Evolutionary conservation across 2,888 invertebrate genomes (phyloP), one percentile per base, ranked within the genome.

Genomic region (Pilophorus perplexus): DNA sequence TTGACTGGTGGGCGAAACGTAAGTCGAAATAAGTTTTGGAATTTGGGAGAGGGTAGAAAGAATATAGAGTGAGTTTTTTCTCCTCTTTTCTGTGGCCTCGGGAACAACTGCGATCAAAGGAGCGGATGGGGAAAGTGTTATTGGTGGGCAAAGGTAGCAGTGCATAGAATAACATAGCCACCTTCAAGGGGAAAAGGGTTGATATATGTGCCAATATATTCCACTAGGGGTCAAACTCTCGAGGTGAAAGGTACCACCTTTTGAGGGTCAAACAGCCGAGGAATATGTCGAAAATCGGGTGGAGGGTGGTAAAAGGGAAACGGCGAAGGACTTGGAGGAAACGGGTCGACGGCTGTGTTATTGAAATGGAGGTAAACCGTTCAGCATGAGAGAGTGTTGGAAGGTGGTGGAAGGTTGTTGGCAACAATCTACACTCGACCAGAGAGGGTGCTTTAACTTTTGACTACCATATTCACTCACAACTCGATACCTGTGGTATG

Each of bases 341-440:
- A 46, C 22, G 46, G 46, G 22, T 46, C 46, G 23, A 46, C 28
- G 38, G 33, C 57, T 20, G 33, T 38, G 38, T 44, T 60, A 60
- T 60, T 60, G 60, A 60, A 60, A 60, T 60, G 44, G 60, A 60
- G 60, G 60, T 42, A 23, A 55, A 55, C 33, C 52, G 52, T 28
- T 28, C 25, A 28, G 52, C 18, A 25, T 10, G 52, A 25, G 25
- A 25, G 10, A 25, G 14, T 8, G n/a, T 1, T 16, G 22, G 48
- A 18, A 48, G 1, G 2, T 20, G 42, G 14, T 8, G 46, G 12
- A 23, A 20, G 46, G 46, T n/a, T n/a, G n/a, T n/a, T n/a, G n/a
- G n/a, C n/a, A n/a, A n/a, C n/a, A n/a, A n/a, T n/a, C n/a, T n/a
- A n/a, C n/a, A n/a, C n/a, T n/a, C n/a, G n/a, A n/a, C n/a, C n/a